These are phyloP conservation scores for Stramonita haemastoma DNA, from an alignment of 2,888 invertebrate genomes.

Conservation along the genomic window DNA sequence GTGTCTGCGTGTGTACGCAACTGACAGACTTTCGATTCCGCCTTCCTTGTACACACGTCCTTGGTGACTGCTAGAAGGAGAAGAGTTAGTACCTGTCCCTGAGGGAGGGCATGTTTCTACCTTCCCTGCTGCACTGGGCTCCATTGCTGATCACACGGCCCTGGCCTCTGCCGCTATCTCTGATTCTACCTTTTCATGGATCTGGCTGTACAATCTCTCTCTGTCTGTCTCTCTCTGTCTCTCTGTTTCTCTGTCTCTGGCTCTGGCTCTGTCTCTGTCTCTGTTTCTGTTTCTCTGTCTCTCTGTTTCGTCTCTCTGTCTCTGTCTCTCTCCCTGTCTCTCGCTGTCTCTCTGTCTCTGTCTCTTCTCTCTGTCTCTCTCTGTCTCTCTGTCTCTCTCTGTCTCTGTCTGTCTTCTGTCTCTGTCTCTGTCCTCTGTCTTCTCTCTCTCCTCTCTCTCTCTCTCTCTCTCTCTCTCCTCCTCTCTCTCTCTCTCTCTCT, in stretches of 20 bases:
- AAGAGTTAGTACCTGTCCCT: slow-evolving; percentile 27
- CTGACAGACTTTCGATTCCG: background rate
- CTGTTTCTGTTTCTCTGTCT: background rate
- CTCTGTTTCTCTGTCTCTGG: slow-evolving; percentile 6
- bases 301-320: background rate
- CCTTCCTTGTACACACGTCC: background rate
- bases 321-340: background rate
- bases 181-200: too few relatives aligned
- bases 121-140: too few relatives aligned
- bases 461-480: background rate
- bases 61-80: background rate
- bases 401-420: background rate
- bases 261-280: background rate
- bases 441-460: slow-evolving; percentile 13
- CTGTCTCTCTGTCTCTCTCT: background rate
- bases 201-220: too few relatives aligned
- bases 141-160: too few relatives aligned
- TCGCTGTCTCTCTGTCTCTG: background rate
- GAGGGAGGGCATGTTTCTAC: background rate
- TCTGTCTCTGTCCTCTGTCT: slow-evolving; percentile 7
- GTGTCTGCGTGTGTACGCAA: too few relatives aligned
- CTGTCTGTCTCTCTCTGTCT: background rate
- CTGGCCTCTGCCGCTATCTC: background rate
- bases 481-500: slow-evolving; percentile 19
- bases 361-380: background rate